phyloP scores from a whole-genome alignment of 2,888 invertebrate species.

The Anagyrus pseudococci region DNA sequence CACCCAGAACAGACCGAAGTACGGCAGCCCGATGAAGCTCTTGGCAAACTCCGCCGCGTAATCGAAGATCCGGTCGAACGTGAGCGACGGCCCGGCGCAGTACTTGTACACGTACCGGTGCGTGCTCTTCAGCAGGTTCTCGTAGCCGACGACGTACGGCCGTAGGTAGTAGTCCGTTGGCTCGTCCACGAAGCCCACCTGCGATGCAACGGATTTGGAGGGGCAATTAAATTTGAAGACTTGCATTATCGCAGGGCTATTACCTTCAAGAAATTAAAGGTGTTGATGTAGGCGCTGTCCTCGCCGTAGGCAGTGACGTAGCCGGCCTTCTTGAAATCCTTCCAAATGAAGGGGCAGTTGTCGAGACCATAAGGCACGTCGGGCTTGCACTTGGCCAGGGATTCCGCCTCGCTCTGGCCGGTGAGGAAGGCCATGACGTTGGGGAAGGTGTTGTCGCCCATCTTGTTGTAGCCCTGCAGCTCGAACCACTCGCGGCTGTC shows the following conservation, averaged over 20 bases:
- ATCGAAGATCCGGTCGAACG: constrained; percentile 74
- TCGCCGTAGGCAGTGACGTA: constrained; percentile 84
- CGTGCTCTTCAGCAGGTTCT: constrained; percentile 63
- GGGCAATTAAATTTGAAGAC: neutral
- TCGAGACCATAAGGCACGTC: constrained; percentile 67
- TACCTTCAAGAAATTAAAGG: constrained; percentile 70
- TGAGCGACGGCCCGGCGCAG: constrained; percentile 69
- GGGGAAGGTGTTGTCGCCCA: constrained; percentile 89
- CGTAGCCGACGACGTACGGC: constrained; percentile 75
- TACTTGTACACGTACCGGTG: constrained; percentile 64
- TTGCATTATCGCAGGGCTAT: neutral
- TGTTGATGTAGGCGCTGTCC: constrained; percentile 75
- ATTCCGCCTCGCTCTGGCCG: constrained; percentile 66
- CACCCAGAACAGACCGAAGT: constrained; percentile 83
- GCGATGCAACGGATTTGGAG: too few species aligned
- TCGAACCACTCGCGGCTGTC: constrained; percentile 74
- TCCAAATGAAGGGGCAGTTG: constrained; percentile 79
- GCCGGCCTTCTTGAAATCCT: constrained; percentile 71
- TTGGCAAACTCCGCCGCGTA: constrained; percentile 73
- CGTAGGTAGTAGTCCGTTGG: constrained; percentile 86
- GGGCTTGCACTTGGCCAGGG: constrained; percentile 64
- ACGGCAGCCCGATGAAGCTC: constrained; percentile 66
- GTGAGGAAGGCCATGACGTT: constrained; percentile 85
- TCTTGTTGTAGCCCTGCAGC: constrained; percentile 78
- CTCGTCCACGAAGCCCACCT: constrained; percentile 71